Percentiles rank a stretch among this genome's conserved stretches.
These are phyloP conservation scores for Pseudomugil tenellus DNA, from an alignment of 2,797 vertebrate genomes.

Conservation along the genomic window DNA sequence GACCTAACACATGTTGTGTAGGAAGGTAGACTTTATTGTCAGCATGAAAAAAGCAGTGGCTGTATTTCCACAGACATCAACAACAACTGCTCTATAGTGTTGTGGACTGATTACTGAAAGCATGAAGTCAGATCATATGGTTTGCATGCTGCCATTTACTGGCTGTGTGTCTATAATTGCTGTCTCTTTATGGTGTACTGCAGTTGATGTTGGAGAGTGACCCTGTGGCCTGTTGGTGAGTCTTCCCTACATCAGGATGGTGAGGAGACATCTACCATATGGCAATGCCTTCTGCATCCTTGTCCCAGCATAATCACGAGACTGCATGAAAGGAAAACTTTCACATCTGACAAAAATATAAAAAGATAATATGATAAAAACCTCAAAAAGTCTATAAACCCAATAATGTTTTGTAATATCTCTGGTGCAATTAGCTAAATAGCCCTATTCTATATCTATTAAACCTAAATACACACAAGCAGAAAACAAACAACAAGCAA, in stretches of 20 bases:
- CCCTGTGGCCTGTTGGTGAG: constrained; percentile 56
- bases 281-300: constrained; percentile 82
- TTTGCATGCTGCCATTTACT: constrained; percentile 30
- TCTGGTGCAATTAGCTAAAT: constrained; percentile 10
- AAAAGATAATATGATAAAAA: constrained; percentile 16
- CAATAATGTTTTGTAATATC: constrained; percentile 1
- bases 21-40: constrained; percentile 75
- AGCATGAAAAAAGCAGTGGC: constrained; percentile 50
- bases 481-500: constrained; percentile 44
- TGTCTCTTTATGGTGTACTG: constrained; percentile 53
- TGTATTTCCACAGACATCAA: constrained; percentile 54
- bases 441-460: constrained; percentile 3
- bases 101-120: constrained; percentile 31
- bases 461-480: constrained; percentile 24
- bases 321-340: constrained; percentile 44
- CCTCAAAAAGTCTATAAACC: constrained; percentile 12
- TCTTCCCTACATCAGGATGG: constrained; percentile 60
- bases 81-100: constrained; percentile 52
- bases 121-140: constrained; percentile 35
- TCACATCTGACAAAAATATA: constrained; percentile 37
- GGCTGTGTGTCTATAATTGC: constrained; percentile 53
- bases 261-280: constrained; percentile 83
- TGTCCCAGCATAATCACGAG: constrained; percentile 80
- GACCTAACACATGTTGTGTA: constrained; percentile 75
- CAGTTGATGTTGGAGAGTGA: constrained; percentile 66